Base-by-base conservation (phyloP, 2,113 vertebrate species). In the Apeltes quadracus region DNA sequence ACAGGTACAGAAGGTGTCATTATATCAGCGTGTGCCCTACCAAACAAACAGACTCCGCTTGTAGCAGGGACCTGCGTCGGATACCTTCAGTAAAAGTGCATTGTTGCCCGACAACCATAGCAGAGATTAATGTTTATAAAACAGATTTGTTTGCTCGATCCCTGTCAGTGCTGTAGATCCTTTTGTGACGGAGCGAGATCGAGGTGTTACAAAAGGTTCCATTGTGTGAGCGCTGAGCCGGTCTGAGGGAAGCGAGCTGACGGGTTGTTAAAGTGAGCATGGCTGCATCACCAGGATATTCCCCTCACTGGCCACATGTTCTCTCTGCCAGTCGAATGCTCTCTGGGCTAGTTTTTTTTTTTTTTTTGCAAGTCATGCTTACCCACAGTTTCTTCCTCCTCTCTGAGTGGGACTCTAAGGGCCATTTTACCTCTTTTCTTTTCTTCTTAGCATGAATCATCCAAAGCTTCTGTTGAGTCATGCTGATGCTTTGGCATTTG, bases 341-440 rank as follows among this genome's bases (percentile, higher is more conserved):
- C 36, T 32, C 57, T 57, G 22, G 59, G 46, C 44, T 53, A 22
- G n/a, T 32, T 32, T 32, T 32, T 32, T 32, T 32, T 32, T 5
- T 78, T 88, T 58, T 61, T 86, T 69, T 38, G 89, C 83, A 77
- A 89, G 90, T 93, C 90, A 92, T 92, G 86, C 87, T 92, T 73
- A 88, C 41, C 20, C 67, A 63, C 63, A 51, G 39, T 58, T 86
- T 39, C 32, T 50, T 69, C 23, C 11, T n/a, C 23, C 61, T 38
- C n/a, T 69, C 48, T 54, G 8, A 2, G 7, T 38, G 15, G 25
- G 5, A 29, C 54, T 18, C 2, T 16, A 43, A 56, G 2, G 6
- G 16, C 15, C 3, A 23, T 43, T 61, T 34, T 66, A 23, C 77
- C 79, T 13, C 43, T 34, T 3, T 11, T 36, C 46, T 39, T 7